These are phyloP conservation scores for Gallinago undulata DNA, from an alignment of 2,113 vertebrate genomes.

Conservation along the genomic window DNA sequence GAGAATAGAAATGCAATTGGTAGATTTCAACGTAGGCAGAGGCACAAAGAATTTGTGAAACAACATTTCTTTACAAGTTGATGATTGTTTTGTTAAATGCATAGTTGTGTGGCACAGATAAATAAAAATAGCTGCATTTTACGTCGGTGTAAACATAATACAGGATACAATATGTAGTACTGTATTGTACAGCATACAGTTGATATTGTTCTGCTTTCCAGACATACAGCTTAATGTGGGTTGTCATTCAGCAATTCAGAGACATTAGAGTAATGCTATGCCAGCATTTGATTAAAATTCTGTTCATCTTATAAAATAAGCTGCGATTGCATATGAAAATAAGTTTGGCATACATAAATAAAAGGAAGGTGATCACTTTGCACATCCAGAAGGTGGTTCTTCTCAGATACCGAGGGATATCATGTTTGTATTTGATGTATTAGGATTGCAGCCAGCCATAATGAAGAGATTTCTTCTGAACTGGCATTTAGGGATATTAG, in stretches of 20 bases:
- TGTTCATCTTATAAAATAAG: neutral
- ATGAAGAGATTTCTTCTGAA: neutral
- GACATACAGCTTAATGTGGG: neutral
- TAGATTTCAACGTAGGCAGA: neutral
- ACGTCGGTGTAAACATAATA: neutral
- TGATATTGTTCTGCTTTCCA: neutral
- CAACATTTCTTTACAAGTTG: neutral
- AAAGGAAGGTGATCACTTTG: neutral
- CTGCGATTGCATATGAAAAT: neutral
- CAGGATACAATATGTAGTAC: neutral
- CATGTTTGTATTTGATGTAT: neutral
- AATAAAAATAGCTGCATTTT: neutral
- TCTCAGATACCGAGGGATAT: neutral
- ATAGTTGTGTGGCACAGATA: neutral
- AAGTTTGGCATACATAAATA: neutral
- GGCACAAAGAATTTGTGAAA: neutral
- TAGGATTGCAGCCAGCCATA: neutral
- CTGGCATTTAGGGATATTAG: neutral
- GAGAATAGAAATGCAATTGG: neutral
- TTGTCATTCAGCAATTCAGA: neutral
- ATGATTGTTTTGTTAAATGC: neutral
- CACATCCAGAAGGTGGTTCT: neutral
- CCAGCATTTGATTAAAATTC: slow-evolving; percentile 15
- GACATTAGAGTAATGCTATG: neutral
- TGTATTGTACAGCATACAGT: neutral